phyloP scores from a whole-genome alignment of 2,888 invertebrate genomes.

The Steinernema carpocapsae region DNA sequence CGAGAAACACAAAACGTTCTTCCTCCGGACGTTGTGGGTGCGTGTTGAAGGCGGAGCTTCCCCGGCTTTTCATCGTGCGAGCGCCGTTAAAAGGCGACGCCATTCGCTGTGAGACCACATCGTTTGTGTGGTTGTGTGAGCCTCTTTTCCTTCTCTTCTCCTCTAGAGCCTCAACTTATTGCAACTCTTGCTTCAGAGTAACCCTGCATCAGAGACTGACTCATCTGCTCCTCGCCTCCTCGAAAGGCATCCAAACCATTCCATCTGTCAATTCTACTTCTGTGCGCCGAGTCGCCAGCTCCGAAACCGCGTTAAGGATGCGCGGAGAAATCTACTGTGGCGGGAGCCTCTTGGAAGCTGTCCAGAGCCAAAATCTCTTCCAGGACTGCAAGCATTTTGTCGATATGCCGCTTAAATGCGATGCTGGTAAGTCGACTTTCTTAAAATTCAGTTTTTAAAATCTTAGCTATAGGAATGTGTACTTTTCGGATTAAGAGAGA shows the following conservation, averaged over 20 bases:
- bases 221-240: conserved; percentile 23
- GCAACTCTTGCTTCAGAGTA: neutral
- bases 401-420: conserved; percentile 77
- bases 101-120: conserved; percentile 31
- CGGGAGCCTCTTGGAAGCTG: conserved; percentile 80
- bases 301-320: conserved; percentile 32
- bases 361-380: conserved; percentile 82
- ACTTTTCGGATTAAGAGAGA: too few relatives aligned
- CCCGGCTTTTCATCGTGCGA: neutral
- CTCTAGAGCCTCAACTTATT: neutral
- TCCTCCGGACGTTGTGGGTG: neutral
- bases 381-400: conserved; percentile 85
- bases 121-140: conserved; percentile 30
- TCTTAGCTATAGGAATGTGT: too few relatives aligned
- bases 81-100: conserved; percentile 25
- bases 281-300: conserved; percentile 2
- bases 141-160: neutral
- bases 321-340: conserved; percentile 78
- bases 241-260: neutral
- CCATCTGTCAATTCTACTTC: too few relatives aligned
- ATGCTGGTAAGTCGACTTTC: conserved; percentile 71
- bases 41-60: conserved; percentile 17
- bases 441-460: neutral
- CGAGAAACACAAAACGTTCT: conserved; percentile 7
- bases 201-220: neutral